Evolutionary conservation across 2,888 invertebrate genomes (phyloP).

Genomic region (Clostera curtula): DNA sequence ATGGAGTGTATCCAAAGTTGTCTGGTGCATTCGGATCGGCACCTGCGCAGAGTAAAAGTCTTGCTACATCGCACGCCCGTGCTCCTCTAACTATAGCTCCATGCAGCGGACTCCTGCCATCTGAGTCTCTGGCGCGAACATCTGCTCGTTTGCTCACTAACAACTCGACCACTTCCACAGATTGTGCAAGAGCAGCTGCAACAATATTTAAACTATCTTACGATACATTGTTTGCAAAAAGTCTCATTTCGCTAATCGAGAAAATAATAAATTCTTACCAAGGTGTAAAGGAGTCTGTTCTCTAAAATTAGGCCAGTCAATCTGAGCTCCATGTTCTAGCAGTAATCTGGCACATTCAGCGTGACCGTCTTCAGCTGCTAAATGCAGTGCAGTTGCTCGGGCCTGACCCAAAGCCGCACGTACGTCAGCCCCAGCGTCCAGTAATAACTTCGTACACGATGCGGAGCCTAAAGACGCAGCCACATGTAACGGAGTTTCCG

Average conservation of each 20-base stretch:
- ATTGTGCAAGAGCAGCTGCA: constrained; percentile 85
- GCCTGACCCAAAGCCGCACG: constrained; percentile 81
- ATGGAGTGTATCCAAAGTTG: constrained; percentile 87
- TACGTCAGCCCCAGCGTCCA: constrained; percentile 87
- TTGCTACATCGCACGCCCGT: constrained; percentile 80
- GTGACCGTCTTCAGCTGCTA: constrained; percentile 92
- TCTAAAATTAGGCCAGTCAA: constrained; percentile 83
- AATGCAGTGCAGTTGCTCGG: constrained; percentile 86
- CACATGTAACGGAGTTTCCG: constrained; percentile 89
- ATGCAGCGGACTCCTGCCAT: constrained; percentile 86
- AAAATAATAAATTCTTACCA: constrained; percentile 33
- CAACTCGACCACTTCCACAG: constrained; percentile 83
- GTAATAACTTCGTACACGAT: constrained; percentile 80
- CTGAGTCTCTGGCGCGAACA: constrained; percentile 79
- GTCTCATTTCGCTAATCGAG: too few species aligned
- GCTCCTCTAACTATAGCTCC: constrained; percentile 87
- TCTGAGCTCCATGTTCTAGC: constrained; percentile 83
- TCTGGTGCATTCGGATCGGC: constrained; percentile 85
- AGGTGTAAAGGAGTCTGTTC: constrained; percentile 90
- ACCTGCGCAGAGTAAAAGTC: constrained; percentile 77
- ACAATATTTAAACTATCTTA: too few species aligned
- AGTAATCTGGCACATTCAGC: constrained; percentile 83
- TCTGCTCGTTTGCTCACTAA: constrained; percentile 79
- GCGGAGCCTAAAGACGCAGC: constrained; percentile 84
- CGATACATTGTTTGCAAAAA: too few species aligned